Evolutionary conservation across 2,888 invertebrate species (phyloP), one percentile per base, ranked within the genome.

Genomic region (Lithophane leautieri): DNA sequence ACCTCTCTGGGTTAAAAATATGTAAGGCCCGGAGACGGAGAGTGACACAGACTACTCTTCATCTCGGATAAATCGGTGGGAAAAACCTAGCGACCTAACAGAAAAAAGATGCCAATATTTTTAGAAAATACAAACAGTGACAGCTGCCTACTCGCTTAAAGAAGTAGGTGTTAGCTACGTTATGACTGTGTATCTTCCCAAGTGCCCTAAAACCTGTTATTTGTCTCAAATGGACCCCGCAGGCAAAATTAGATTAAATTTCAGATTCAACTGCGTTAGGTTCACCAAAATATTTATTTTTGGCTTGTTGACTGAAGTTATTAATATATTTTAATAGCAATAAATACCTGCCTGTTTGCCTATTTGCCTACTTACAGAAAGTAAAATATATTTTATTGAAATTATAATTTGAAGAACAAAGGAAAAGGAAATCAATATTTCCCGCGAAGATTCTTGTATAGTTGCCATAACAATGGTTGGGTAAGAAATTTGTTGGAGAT

Each of bases 341-440:
- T n/a, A 4, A 40, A 4, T 54, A n/a, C 0, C n/a, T n/a, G n/a
- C n/a, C n/a, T n/a, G n/a, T n/a, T n/a, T 54, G n/a, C 54, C 0
- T 34, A 16, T n/a, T 42, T 42, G 11, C 9, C 2, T n/a, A 4
- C 9, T 50, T 52, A 28, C 28, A 50, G 50, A 67, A 11, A 34
- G 8, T 19, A 65, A 25, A 63, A n/a, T 42, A n/a, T 16, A 0
- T 28, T 22, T 1, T 9, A n/a, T n/a, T n/a, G n/a, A 16, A 67
- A 42, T 4, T 6, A 28, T 22, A 16, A 22, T 3, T 14, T 42
- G 8, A 60, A 16, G 58, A 28, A 47, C 25, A 58, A n/a, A 34
- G 34, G 22, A 19, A 61, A 63, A 42, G 19, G 58, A 74, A 58
- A 58, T 28, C 22, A 28, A 65, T n/a, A 28, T 56, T 75, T 65